Percentiles rank a stretch among this genome's conserved stretches.
These are phyloP conservation scores for Lucilia sericata DNA, from an alignment of 1,140 invertebrate genomes.

Conservation along the genomic window DNA sequence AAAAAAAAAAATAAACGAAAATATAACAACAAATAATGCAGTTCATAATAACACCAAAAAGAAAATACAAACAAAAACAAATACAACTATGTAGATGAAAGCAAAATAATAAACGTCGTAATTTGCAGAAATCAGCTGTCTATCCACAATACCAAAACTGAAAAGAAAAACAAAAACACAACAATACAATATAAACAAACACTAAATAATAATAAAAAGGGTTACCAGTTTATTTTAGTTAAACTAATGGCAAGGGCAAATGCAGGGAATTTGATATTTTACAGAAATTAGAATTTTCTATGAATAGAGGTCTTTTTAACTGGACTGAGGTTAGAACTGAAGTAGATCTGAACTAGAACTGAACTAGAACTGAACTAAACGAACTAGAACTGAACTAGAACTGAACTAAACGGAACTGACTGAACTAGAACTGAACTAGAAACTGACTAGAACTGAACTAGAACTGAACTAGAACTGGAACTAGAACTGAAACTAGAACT, in stretches of 20 bases:
- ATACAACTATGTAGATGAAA: constrained; percentile 49
- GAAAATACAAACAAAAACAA: constrained; percentile 41
- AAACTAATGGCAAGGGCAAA: neutral
- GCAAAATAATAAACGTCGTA: constrained; percentile 58
- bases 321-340: too few relatives aligned
- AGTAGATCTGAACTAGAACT: too few relatives aligned
- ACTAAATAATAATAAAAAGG: constrained; percentile 1
- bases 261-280: neutral
- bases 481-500: too few relatives aligned
- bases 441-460: too few relatives aligned
- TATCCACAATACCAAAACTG: constrained; percentile 55
- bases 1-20: constrained; percentile 37
- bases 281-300: too few relatives aligned
- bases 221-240: neutral
- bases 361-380: too few relatives aligned
- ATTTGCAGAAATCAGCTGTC: constrained; percentile 67
- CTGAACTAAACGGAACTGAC: too few relatives aligned
- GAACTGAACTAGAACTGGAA: too few relatives aligned
- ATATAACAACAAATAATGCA: constrained; percentile 1
- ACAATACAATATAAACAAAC: constrained; percentile 33
- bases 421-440: too few relatives aligned
- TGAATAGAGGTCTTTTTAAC: too few relatives aligned
- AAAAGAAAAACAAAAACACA: constrained; percentile 47
- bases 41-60: constrained; percentile 36
- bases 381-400: too few relatives aligned